Evolutionary conservation across 2,113 vertebrate genomes (phyloP), one percentile per base, ranked within the genome.

Genomic region (Charadrius vociferus): DNA sequence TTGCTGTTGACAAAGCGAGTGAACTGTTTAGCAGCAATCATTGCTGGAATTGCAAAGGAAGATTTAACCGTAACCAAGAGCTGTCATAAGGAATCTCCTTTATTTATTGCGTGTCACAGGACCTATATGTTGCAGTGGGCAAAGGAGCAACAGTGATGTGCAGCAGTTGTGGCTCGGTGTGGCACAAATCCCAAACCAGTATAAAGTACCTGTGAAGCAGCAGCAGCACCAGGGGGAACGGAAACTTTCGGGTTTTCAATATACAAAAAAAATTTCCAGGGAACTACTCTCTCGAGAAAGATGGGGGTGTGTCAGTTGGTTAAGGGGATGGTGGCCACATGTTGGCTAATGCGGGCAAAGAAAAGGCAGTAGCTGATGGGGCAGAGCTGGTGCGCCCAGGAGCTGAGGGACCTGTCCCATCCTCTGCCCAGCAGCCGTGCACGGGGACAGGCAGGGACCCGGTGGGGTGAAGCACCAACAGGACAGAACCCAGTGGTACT

Each of bases 391-490:
- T 2, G 37, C 24, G 26, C 11, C 26, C 3, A 1, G 45, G 37
- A 30, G 37, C 47, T 32, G 21, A 20, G 19, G 70, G 49, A 65
- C 49, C 71, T 66, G 41, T 39, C 49, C 37, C 39, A 5, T 45
- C 39, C 24, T 27, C 29, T 15, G 32, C 50, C 56, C 58, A 26
- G 17, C 22, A 26, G 24, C 47, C 1, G 0, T 7, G 4, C 1
- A 1, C 5, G 6, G 39, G 47, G 59, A 10, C 59, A 37, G 39
- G 34, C 14, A 6, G 45, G 36, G 63, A n/a, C 2, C 36, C 1
- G 1, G 56, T 9, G 36, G 22, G 7, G 6, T 41, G 3, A 12
- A 41, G 32, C 36, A 29, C 63, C 21, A 19, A 2, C 0, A 1
- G 70, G 32, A 58, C 13, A 7, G 50, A 8, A 21, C 26, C 5